A percentile compares a stretch with the other conserved stretches of the same genome.
Evolutionary conservation across 2,888 invertebrate species (phyloP).

Genomic region (Apeira syringaria): DNA sequence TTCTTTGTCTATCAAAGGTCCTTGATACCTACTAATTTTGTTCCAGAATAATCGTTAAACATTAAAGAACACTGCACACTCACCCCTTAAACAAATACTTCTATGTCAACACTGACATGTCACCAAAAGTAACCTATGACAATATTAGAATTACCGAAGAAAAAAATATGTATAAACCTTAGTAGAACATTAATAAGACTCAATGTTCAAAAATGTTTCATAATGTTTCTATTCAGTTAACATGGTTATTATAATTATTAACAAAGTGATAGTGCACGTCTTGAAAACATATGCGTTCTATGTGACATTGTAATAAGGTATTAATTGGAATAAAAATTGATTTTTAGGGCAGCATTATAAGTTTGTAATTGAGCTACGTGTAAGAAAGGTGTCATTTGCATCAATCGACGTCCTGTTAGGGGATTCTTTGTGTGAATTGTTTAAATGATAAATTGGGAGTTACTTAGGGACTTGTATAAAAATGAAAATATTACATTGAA

Average conservation of each 20-base stretch:
- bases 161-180: too few species aligned
- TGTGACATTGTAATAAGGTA: neutral
- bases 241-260: neutral
- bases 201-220: neutral
- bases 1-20: too few species aligned
- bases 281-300: neutral
- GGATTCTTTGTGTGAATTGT: constrained; percentile 61
- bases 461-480: neutral
- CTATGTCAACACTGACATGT: constrained; percentile 71
- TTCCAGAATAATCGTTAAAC: constrained; percentile 25
- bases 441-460: constrained; percentile 42
- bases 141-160: constrained; percentile 5
- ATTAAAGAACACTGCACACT: constrained; percentile 44
- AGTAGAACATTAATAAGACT: too few species aligned
- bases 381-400: constrained; percentile 72
- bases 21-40: neutral
- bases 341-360: neutral
- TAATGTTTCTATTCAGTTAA: neutral
- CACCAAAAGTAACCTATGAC: constrained; percentile 40
- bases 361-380: constrained; percentile 27
- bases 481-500: too few species aligned
- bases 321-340: neutral
- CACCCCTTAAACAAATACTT: constrained; percentile 72
- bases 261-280: neutral
- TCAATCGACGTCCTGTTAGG: constrained; percentile 69